These are phyloP conservation scores for Caenorhabditis plicata DNA, from an alignment of 2,888 invertebrate genomes.

Conservation along the genomic window DNA sequence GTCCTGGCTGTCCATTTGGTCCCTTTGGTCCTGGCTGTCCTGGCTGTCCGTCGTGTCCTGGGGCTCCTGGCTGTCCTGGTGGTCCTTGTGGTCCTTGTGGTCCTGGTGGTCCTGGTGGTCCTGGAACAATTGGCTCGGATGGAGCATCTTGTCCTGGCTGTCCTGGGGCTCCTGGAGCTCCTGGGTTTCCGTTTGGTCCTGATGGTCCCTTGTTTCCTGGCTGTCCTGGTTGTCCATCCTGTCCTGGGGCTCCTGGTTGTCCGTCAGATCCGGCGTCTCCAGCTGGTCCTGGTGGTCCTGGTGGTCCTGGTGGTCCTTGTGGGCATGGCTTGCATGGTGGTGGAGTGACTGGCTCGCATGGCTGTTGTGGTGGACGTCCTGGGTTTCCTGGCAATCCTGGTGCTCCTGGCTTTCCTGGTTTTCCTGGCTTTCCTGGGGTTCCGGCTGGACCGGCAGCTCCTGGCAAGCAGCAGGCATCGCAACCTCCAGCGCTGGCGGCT, in stretches of 20 bases:
- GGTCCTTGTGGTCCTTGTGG: conserved; percentile 39
- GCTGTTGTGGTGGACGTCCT: conserved; percentile 46
- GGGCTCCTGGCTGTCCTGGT: conserved; percentile 36
- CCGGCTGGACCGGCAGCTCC: conserved; percentile 45
- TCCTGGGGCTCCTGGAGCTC: conserved; percentile 48
- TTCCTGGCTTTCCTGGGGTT: conserved; percentile 40
- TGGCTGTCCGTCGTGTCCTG: conserved; percentile 34
- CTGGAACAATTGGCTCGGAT: conserved; percentile 42
- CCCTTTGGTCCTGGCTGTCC: conserved; percentile 37
- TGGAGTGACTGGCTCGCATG: conserved; percentile 56
- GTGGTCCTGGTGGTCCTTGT: conserved; percentile 51
- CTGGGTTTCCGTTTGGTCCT: conserved; percentile 48
- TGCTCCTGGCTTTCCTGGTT: conserved; percentile 53
- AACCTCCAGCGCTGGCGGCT: conserved; percentile 35
- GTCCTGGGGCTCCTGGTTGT: conserved; percentile 48
- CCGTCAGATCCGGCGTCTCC: conserved; percentile 45
- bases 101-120: conserved; percentile 48
- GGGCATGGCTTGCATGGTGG: conserved; percentile 54
- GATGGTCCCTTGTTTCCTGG: conserved; percentile 59
- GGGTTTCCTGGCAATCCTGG: conserved; percentile 54
- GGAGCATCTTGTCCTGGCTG: conserved; percentile 44
- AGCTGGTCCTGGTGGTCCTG: conserved; percentile 46
- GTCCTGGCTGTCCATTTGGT: conserved; percentile 37
- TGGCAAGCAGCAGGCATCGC: conserved; percentile 57
- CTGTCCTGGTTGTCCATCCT: conserved; percentile 47